A percentile compares a stretch with the other conserved stretches of the same genome.
Evolutionary conservation across 2,113 vertebrate genomes (phyloP).

Genomic region (Chroicocephalus ridibundus): DNA sequence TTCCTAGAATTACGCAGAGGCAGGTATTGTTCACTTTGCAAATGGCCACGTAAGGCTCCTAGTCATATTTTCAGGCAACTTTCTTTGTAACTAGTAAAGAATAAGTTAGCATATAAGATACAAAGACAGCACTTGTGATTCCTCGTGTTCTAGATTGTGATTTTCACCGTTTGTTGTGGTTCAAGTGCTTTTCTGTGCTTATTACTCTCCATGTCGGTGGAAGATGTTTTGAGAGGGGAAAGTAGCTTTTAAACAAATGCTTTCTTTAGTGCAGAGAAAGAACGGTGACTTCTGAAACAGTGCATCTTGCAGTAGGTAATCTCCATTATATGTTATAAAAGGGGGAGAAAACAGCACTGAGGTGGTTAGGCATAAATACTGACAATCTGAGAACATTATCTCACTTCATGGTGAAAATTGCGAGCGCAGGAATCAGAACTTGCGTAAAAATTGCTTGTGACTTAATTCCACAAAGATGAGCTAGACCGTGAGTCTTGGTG

Average conservation of each 20-base stretch:
- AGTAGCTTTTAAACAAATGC: background rate
- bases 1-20: background rate
- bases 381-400: background rate
- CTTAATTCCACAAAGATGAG: background rate
- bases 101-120: background rate
- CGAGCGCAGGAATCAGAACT: background rate
- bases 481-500: background rate
- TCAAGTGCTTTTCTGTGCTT: background rate
- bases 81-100: background rate
- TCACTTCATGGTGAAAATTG: background rate
- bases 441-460: background rate
- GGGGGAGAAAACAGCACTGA: background rate
- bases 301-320: background rate
- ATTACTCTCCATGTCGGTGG: background rate
- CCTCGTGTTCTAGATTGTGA: background rate
- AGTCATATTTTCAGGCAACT: background rate
- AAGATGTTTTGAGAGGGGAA: background rate
- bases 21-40: background rate
- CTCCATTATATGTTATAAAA: background rate
- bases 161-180: background rate
- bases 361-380: background rate
- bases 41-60: background rate
- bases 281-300: background rate
- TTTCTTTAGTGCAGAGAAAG: background rate
- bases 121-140: background rate